These are phyloP conservation scores for Aeoliscus strigatus DNA, from an alignment of 2,797 vertebrate genomes.

Conservation along the genomic window DNA sequence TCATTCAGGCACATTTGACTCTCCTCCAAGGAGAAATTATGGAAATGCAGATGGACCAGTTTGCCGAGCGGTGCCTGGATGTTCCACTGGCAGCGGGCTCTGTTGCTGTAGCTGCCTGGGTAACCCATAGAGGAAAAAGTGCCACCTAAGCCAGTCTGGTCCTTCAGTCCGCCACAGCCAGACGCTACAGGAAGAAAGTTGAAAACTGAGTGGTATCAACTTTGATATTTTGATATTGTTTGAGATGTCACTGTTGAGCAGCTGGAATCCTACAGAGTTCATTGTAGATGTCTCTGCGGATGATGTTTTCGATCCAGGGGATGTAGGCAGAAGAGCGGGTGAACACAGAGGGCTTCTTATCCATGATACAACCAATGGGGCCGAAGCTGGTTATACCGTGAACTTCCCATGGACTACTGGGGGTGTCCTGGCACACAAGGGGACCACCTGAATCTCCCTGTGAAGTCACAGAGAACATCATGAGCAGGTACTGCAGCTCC, in stretches of 20 bases:
- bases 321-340: conserved; percentile 73
- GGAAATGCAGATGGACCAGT: conserved; percentile 70
- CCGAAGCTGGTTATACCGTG: conserved; percentile 80
- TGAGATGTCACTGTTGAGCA: no score
- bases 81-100: conserved; percentile 71
- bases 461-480: no score
- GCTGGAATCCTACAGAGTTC: conserved; percentile 55
- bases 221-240: no score
- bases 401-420: conserved; percentile 64
- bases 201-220: no score
- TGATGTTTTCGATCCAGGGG: conserved; percentile 70
- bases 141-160: conserved; percentile 58
- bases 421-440: conserved; percentile 71
- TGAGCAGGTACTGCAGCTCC: no score
- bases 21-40: conserved; percentile 75
- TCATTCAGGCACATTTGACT: conserved; percentile 69
- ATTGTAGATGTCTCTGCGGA: conserved; percentile 73
- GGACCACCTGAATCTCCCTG: conserved; percentile 80
- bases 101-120: conserved; percentile 68
- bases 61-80: conserved; percentile 67
- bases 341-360: conserved; percentile 81
- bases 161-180: conserved; percentile 71
- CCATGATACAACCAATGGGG: conserved; percentile 77
- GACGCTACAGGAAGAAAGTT: conserved; percentile 62
- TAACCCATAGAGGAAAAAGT: conserved; percentile 68